Base-by-base conservation (phyloP, 2,888 invertebrate genomes). In the Coelopa pilipes region DNA sequence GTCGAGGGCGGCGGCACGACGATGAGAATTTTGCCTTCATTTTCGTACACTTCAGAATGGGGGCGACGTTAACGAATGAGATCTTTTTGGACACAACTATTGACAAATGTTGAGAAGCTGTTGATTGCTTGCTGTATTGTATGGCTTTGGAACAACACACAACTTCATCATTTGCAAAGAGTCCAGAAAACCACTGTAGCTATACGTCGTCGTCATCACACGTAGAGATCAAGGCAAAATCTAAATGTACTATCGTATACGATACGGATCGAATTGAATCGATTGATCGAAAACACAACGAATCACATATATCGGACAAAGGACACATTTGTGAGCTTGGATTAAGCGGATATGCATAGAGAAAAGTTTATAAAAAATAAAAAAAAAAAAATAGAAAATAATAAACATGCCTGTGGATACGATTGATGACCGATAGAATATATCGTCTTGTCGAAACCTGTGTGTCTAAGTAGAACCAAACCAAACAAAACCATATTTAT, bases 301-400 rank as follows among this genome's bases (percentile, higher is more conserved):
- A 67, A 50, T 21, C 34, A 60, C 57, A 59, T 21, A 60, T 69
- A 65, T 59, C 72, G 62, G 73, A 73, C 81, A 81, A 82, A 82
- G 81, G 80, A 81, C 82, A 81, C 81, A 81, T 81, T 79, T 79
- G 74, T 76, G 75, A 73, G 66, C 66, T 55, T 72, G 74, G 75
- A 75, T 74, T 63, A 55, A 76, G 77, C 74, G 79, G 79, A 79
- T 79, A 79, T 79, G 79, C 79, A 78, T 80, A 75, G 65, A 66
- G 60, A 74, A 49, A 57, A 24, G 11, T 19, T 53, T n/a, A n/a
- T 53, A n/a, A 53, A 53, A 5, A 53, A 53, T 65, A 65, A 34
- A 19, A 10, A 11, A 62, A 49, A 49, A 66, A 19, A 47, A 24
- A 68, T 15, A 13, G 67, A 59, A 19, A 70, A 10, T 10, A 50